These are phyloP conservation scores for Carduelis carduelis DNA, from an alignment of 2,797 vertebrate species.

Conservation along the genomic window DNA sequence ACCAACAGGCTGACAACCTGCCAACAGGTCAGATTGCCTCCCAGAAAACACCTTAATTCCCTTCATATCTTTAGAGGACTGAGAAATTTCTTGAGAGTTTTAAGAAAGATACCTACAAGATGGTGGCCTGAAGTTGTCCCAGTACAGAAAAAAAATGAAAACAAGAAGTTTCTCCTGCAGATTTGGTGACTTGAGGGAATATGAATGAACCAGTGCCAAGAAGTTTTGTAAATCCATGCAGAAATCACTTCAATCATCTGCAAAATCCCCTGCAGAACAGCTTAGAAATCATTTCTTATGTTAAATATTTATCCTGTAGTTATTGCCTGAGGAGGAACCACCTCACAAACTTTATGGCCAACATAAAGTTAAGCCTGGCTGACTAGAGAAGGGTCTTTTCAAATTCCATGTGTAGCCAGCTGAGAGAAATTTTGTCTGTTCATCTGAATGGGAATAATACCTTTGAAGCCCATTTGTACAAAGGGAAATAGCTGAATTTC, in stretches of 20 bases:
- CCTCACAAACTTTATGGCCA: neutral
- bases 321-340: neutral
- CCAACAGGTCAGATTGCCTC: neutral
- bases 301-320: neutral
- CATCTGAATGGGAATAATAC: neutral
- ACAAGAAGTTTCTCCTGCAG: rapidly evolving
- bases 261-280: neutral
- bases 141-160: neutral
- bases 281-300: neutral
- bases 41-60: neutral
- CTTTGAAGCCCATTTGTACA: neutral
- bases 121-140: neutral
- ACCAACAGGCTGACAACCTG: neutral
- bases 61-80: neutral
- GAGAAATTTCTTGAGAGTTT: neutral
- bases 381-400: neutral
- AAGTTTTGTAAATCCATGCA: neutral
- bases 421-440: neutral
- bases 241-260: neutral
- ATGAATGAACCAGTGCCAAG: neutral
- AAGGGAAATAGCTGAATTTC: neutral
- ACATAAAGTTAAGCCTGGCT: neutral
- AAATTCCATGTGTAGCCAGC: rapidly evolving
- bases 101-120: neutral
- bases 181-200: neutral